Conservation (phyloP, 1,140 invertebrate genomes). For the Heliothis virescens region DNA sequence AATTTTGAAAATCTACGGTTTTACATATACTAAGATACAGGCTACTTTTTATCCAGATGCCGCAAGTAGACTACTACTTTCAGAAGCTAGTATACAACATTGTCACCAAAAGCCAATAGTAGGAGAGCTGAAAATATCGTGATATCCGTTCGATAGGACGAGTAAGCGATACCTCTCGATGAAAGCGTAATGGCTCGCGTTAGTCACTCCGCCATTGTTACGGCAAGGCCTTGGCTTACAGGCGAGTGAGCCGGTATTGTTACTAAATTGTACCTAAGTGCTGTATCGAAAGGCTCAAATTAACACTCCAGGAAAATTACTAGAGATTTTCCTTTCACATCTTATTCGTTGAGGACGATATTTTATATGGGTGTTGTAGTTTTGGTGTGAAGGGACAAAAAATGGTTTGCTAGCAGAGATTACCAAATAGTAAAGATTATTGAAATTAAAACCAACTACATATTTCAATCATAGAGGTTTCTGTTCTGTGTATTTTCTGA, state of each 20-base stretch:
- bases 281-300: conserved; percentile 29
- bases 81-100: no score
- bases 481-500: no score
- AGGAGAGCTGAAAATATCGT: conserved; percentile 24
- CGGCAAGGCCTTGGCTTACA: conserved; percentile 4
- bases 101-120: conserved; percentile 2
- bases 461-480: no score
- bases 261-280: conserved; percentile 26
- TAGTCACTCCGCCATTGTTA: conserved; percentile 47
- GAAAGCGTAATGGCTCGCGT: conserved; percentile 49
- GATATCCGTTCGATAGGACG: conserved; percentile 25
- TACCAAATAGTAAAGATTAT: neutral
- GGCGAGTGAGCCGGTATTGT: conserved; percentile 6
- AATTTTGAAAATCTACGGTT: no score
- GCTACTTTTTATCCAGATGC: no score
- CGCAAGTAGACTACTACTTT: no score
- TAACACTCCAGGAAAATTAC: conserved; percentile 15
- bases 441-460: neutral
- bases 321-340: neutral
- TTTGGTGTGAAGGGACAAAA: neutral
- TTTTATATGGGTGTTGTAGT: neutral
- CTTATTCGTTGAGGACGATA: neutral
- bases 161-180: conserved; percentile 47
- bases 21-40: no score
- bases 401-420: no score